Percentiles rank a stretch among this genome's conserved stretches.
phyloP scores from a whole-genome alignment of 2,113 vertebrate species.

The Acanthisitta chloris region DNA sequence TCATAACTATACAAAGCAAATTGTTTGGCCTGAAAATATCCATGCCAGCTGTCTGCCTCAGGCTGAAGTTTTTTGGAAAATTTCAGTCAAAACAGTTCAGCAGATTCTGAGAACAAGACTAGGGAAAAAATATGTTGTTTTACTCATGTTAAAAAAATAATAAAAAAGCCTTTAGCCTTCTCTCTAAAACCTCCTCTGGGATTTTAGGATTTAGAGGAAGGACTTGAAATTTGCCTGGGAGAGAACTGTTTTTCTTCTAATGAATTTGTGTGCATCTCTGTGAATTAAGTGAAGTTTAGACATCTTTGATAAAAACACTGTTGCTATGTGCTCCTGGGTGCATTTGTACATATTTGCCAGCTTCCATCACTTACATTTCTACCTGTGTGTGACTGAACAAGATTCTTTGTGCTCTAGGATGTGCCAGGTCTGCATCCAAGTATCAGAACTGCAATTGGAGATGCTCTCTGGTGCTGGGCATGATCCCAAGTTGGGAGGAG shows the following conservation, averaged over 20 bases:
- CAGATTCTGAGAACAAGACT: slow-evolving; percentile 53
- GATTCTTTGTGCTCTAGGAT: neutral
- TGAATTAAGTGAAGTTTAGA: neutral
- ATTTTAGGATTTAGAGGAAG: neutral
- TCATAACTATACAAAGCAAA: slow-evolving; percentile 57
- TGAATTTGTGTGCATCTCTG: neutral
- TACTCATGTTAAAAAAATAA: neutral
- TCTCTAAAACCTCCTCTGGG: neutral
- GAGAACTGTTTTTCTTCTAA: neutral
- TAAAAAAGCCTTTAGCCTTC: neutral
- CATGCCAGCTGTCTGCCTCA: slow-evolving; percentile 61
- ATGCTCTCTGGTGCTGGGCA: neutral
- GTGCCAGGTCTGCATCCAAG: neutral
- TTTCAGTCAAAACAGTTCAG: slow-evolving; percentile 62
- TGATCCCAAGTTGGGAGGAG: neutral
- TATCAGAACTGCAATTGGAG: neutral
- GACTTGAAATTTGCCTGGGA: slow-evolving; percentile 18
- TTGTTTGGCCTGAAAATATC: slow-evolving; percentile 65
- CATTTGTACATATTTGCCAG: neutral
- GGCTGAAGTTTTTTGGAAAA: slow-evolving; percentile 55
- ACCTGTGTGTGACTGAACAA: neutral
- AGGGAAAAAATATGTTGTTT: slow-evolving; percentile 54
- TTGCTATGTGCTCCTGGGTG: neutral
- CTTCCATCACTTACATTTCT: neutral
- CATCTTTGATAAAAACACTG: neutral